A percentile compares a stretch with the other conserved stretches of the same genome.
These are phyloP conservation scores for Pelobates fuscus DNA, from an alignment of 2,113 vertebrate genomes.

Conservation along the genomic window DNA sequence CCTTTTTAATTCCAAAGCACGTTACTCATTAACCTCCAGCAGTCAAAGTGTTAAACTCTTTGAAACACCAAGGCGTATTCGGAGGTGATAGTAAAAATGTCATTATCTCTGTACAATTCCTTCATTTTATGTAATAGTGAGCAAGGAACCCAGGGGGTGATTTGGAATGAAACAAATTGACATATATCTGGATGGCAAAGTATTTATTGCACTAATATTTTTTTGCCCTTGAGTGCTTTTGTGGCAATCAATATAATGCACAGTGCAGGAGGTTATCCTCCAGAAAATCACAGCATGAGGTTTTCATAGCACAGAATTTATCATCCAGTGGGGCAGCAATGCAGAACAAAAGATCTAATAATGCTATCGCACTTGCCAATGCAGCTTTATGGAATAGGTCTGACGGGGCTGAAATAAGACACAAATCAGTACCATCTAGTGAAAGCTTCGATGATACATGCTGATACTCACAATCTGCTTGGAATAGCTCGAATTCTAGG, in stretches of 20 bases:
- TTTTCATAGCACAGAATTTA: conserved; percentile 41
- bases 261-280: conserved; percentile 40
- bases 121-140: not conserved
- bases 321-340: conserved; percentile 16
- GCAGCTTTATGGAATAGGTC: no score
- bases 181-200: conserved; percentile 45
- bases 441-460: no score
- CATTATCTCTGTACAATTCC: not conserved
- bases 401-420: no score
- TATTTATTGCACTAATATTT: conserved; percentile 50
- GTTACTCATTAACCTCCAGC: not conserved
- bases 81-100: not conserved
- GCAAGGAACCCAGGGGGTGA: conserved; percentile 29
- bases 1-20: no score
- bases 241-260: conserved; percentile 41
- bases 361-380: no score
- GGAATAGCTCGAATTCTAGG: no score
- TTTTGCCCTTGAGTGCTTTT: conserved; percentile 45
- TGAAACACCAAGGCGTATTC: not conserved
- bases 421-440: no score
- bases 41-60: not conserved
- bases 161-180: conserved; percentile 29
- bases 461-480: no score
- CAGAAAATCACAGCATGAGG: conserved; percentile 45
- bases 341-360: conserved; percentile 2